Percentiles rank a stretch among this genome's conserved stretches.
Conservation (phyloP, 2,113 vertebrate species). For the Amblyopsis rosae region DNA sequence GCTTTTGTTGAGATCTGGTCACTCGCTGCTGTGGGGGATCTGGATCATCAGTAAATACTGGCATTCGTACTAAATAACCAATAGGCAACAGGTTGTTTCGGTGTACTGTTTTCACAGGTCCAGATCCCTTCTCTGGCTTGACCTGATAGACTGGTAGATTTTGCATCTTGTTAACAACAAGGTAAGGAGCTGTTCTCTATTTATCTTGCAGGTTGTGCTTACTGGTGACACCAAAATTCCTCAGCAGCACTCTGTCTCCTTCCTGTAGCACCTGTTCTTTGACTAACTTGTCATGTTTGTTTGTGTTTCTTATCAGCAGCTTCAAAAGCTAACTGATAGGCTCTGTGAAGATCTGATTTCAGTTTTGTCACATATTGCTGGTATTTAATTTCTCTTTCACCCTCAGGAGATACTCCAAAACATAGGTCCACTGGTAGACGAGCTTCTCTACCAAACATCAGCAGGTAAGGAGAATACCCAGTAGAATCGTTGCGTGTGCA, state of each 20-base stretch:
- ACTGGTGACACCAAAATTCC: conserved; percentile 12
- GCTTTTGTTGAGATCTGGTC: neutral
- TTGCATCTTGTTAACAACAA: conserved; percentile 13
- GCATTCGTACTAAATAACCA: conserved; percentile 12
- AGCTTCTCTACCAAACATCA: conserved; percentile 6
- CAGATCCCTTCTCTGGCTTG: conserved; percentile 12
- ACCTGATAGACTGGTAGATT: conserved; percentile 23
- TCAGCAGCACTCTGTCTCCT: conserved; percentile 23
- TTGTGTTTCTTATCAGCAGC: conserved; percentile 7
- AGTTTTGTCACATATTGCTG: conserved; percentile 16
- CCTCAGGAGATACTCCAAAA: conserved; percentile 1
- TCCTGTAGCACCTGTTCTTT: conserved; percentile 7
- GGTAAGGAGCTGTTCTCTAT: conserved; percentile 13
- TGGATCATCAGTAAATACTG: neutral
- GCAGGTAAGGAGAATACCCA: neutral
- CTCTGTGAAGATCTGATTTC: conserved; percentile 20
- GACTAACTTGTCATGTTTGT: conserved; percentile 17
- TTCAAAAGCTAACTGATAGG: conserved; percentile 13
- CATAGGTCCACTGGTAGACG: conserved; percentile 8
- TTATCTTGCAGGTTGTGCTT: conserved; percentile 25
- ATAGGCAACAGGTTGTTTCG: conserved; percentile 25
- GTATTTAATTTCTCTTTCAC: neutral
- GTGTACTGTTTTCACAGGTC: conserved; percentile 16
- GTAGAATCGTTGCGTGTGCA: neutral
- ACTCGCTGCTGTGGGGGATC: neutral